These are phyloP conservation scores for Artemia sinica DNA, from an alignment of 2,888 invertebrate species.

Conservation along the genomic window DNA sequence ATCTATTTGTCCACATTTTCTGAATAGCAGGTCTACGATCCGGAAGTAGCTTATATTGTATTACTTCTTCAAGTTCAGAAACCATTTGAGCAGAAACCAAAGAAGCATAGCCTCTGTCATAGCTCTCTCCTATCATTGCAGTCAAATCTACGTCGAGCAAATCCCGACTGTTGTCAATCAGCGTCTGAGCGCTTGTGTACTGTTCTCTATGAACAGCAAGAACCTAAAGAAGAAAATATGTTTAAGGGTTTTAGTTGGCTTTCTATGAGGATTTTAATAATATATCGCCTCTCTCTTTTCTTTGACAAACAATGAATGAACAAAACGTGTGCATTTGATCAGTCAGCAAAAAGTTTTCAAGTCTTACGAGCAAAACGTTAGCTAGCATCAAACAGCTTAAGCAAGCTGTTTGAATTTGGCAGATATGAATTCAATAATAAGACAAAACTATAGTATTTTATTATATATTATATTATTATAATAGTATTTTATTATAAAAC, in stretches of 20 bases:
- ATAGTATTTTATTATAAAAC: no score
- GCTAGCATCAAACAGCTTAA: not conserved
- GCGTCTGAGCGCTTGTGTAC: slow-evolving; percentile 37
- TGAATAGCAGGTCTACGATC: slow-evolving; percentile 64
- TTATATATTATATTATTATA: no score
- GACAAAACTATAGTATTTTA: no score
- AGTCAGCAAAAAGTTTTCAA: not conserved
- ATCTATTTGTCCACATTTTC: slow-evolving; percentile 80
- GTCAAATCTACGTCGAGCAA: slow-evolving; percentile 88
- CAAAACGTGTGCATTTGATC: no score
- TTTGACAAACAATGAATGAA: no score
- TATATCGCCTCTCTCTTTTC: no score
- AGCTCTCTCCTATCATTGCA: slow-evolving; percentile 88
- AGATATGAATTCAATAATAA: slow-evolving; percentile 23
- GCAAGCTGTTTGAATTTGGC: slow-evolving; percentile 30
- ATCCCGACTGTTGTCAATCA: slow-evolving; percentile 81
- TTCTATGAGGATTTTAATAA: no score
- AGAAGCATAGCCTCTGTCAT: slow-evolving; percentile 81
- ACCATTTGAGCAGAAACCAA: slow-evolving; percentile 94
- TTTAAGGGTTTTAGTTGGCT: not conserved
- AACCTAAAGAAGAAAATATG: slow-evolving; percentile 35
- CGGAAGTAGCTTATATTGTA: slow-evolving; percentile 80
- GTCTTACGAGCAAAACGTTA: not conserved
- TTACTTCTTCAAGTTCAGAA: slow-evolving; percentile 91
- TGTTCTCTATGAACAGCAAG: slow-evolving; percentile 66